A percentile compares a stretch with the other conserved stretches of the same genome.
phyloP scores from a whole-genome alignment of 2,113 vertebrate genomes.

The Terrapene triunguis region DNA sequence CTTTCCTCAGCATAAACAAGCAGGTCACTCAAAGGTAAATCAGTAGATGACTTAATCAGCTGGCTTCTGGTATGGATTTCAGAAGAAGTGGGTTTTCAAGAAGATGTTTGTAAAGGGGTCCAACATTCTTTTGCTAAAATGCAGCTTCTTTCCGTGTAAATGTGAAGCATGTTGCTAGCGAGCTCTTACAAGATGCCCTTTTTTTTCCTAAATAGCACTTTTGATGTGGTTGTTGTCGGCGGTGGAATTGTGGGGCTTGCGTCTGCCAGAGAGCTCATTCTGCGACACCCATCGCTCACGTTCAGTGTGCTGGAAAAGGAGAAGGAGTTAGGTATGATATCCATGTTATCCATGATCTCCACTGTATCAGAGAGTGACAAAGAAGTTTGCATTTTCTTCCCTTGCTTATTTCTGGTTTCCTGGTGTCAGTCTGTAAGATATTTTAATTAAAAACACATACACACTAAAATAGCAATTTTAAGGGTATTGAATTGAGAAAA shows the following conservation, averaged over 20 bases:
- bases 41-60: background rate
- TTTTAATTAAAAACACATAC: fast-evolving
- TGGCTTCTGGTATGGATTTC: background rate
- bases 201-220: constrained; percentile 71
- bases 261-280: constrained; percentile 88
- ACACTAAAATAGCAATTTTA: fast-evolving
- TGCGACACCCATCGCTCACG: constrained; percentile 85
- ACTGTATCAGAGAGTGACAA: background rate
- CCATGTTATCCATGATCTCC: background rate
- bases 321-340: constrained; percentile 84
- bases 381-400: fast-evolving
- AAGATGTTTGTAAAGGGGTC: background rate
- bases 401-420: fast-evolving
- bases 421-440: fast-evolving
- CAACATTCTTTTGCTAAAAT: background rate
- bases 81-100: background rate
- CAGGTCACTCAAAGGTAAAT: background rate
- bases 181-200: background rate
- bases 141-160: background rate
- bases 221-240: constrained; percentile 89
- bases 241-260: constrained; percentile 95
- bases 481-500: background rate
- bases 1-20: background rate
- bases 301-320: constrained; percentile 95
- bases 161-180: background rate